A percentile compares a stretch with the other conserved stretches of the same genome.
Evolutionary conservation across 2,797 vertebrate species (phyloP).

Genomic region (Rhinoraja longicauda): DNA sequence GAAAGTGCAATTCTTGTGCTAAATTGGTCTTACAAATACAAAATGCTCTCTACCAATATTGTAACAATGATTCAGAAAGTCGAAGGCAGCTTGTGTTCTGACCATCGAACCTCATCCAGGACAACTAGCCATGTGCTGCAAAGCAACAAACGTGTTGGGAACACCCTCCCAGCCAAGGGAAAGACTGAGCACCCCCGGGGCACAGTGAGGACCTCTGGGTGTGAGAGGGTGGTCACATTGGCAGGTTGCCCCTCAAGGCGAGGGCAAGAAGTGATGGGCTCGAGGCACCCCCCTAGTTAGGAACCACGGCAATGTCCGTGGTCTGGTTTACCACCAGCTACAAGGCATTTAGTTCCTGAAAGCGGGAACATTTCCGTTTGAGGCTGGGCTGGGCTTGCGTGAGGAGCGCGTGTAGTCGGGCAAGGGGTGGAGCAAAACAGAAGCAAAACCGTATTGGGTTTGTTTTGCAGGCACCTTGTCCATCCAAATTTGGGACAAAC

Average conservation of each 20-base stretch:
- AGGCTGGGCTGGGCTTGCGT: too few species aligned
- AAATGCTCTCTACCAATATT: not conserved
- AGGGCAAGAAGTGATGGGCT: not conserved
- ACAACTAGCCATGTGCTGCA: not conserved
- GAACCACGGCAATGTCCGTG: not conserved
- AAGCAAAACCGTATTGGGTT: not conserved
- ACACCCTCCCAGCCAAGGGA: too few species aligned
- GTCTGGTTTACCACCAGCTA: not conserved
- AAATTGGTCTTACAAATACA: not conserved
- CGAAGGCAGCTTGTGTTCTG: not conserved
- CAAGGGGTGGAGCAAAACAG: not conserved
- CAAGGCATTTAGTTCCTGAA: not conserved
- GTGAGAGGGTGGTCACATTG: not conserved
- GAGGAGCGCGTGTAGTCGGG: not conserved
- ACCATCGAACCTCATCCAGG: not conserved
- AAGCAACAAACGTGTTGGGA: too few species aligned
- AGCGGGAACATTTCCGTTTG: too few species aligned
- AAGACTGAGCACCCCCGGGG: too few species aligned
- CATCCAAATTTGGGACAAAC: not conserved
- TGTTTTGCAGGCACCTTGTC: not conserved
- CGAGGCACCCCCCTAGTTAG: not conserved
- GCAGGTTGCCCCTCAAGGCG: not conserved
- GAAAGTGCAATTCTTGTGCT: slow-evolving; percentile 4
- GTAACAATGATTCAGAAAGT: not conserved
- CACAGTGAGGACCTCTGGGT: not conserved